A percentile compares a stretch with the other conserved stretches of the same genome.
phyloP scores from a whole-genome alignment of 1,140 invertebrate genomes.

The Tetragonula clypearis region DNA sequence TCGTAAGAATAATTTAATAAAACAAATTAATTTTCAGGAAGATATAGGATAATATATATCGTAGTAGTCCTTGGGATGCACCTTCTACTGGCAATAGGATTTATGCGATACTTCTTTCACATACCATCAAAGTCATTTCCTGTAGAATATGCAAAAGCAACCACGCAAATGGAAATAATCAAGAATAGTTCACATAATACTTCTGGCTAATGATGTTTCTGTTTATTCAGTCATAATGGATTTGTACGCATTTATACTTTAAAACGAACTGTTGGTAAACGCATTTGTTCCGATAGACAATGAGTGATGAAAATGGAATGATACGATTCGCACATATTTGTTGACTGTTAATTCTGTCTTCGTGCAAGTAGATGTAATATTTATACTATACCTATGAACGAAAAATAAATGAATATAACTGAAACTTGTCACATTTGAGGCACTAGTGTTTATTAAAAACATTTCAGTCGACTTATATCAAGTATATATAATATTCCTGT shows the following conservation, averaged over 20 bases:
- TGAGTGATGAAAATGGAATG: not conserved
- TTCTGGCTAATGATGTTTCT: not conserved
- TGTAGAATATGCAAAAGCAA: not conserved
- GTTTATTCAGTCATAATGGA: not conserved
- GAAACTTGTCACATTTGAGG: conserved; percentile 28
- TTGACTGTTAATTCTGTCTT: conserved; percentile 28
- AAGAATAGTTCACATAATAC: not conserved
- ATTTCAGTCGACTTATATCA: conserved; percentile 1
- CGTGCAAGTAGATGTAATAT: conserved; percentile 41
- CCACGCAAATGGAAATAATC: not conserved
- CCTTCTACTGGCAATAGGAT: conserved; percentile 90
- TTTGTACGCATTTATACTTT: not conserved
- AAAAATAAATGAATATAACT: conserved; percentile 49
- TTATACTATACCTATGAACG: conserved; percentile 53
- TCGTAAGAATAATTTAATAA: not conserved
- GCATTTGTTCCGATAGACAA: not conserved
- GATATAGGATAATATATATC: conserved; percentile 86
- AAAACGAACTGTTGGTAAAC: not conserved
- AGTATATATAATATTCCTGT: conserved; percentile 33
- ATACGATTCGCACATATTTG: not conserved
- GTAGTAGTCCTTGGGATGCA: conserved; percentile 89
- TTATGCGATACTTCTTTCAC: conserved; percentile 90
- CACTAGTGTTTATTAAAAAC: conserved; percentile 41
- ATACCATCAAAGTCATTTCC: conserved; percentile 64
- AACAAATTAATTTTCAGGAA: conserved; percentile 76